Evolutionary conservation across 2,888 invertebrate genomes (phyloP).

Genomic region (Protophormia terraenovae): DNA sequence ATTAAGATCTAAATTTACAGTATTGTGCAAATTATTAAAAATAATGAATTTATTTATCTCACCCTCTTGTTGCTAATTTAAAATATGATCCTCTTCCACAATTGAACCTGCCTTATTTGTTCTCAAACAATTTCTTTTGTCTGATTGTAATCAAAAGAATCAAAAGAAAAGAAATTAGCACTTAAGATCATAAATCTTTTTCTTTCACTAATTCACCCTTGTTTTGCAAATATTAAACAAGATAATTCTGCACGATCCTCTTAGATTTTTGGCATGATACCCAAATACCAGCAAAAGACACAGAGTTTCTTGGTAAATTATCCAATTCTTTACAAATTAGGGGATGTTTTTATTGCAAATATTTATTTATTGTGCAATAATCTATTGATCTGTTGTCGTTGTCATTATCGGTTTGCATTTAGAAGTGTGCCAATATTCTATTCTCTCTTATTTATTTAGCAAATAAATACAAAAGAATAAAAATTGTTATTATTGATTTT

Average conservation of each 20-base stretch:
- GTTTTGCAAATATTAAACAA: neutral
- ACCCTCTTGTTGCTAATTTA: no score
- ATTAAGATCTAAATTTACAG: no score
- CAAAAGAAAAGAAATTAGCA: neutral
- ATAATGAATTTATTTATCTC: no score
- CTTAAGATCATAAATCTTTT: neutral
- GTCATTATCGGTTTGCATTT: neutral
- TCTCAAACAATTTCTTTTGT: neutral
- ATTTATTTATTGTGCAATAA: conserved; percentile 13
- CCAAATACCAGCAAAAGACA: neutral
- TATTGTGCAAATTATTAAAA: no score
- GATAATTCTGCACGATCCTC: neutral
- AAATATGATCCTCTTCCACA: no score
- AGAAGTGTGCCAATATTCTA: conserved; percentile 38
- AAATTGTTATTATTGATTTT: conserved; percentile 11
- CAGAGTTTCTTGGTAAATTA: neutral
- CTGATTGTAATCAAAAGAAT: no score
- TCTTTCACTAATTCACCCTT: neutral
- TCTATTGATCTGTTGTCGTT: neutral
- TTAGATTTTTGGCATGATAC: neutral
- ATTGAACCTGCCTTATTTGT: neutral
- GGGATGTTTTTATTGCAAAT: conserved; percentile 26
- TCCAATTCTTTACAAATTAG: neutral
- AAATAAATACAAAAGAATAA: conserved; percentile 10
- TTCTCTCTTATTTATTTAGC: conserved; percentile 19